Conservation (phyloP, 1,140 invertebrate species). For the Bombus balteatus region DNA sequence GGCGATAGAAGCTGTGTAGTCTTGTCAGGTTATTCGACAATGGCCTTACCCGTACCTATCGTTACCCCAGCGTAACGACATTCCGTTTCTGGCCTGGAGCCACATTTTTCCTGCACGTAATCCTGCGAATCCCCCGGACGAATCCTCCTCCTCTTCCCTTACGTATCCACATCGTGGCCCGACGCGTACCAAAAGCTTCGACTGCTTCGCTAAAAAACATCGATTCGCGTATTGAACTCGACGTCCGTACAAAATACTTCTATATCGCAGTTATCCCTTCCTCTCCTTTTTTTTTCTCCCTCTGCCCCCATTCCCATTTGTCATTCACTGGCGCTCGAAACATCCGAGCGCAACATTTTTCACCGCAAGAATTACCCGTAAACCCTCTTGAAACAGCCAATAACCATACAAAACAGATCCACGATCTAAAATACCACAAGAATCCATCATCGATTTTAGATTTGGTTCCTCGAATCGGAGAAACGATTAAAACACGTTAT, state of each 20-base stretch:
- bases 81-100: conserved; percentile 68
- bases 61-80: conserved; percentile 68
- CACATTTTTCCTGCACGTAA: conserved; percentile 70
- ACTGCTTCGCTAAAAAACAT: conserved; percentile 43
- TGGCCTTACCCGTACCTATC: conserved; percentile 65
- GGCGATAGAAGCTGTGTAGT: conserved; percentile 43
- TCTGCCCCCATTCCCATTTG: neutral
- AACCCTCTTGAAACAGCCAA: neutral
- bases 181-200: conserved; percentile 33
- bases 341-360: neutral
- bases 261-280: conserved; percentile 13
- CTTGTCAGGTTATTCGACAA: conserved; percentile 63
- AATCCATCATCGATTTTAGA: neutral
- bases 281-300: neutral
- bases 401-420: neutral
- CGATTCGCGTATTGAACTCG: conserved; percentile 34
- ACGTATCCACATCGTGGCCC: conserved; percentile 24
- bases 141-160: conserved; percentile 51
- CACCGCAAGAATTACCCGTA: neutral
- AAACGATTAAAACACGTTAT: neutral
- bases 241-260: conserved; percentile 12
- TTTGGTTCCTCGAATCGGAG: neutral
- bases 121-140: conserved; percentile 66
- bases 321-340: neutral
- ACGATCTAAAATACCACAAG: neutral